Evolutionary conservation across 2,797 vertebrate genomes (phyloP).

Genomic region (Pipistrellus nathusii): DNA sequence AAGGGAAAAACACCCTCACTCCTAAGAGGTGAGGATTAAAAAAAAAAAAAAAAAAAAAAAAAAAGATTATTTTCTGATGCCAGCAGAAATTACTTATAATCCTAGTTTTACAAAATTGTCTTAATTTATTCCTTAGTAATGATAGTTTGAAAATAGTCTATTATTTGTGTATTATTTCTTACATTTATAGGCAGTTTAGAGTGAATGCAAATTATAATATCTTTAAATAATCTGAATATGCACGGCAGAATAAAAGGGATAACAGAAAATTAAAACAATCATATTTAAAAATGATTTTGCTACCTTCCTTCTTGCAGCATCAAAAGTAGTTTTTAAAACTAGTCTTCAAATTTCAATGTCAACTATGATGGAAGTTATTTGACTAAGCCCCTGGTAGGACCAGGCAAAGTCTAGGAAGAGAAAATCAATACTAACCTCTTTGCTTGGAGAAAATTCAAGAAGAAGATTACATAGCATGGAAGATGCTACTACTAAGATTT

Average conservation of each 20-base stretch:
- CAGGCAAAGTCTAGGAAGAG: background rate
- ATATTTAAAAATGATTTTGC: slow-evolving; percentile 16
- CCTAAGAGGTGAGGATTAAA: too few species aligned
- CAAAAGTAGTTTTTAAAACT: slow-evolving; percentile 53
- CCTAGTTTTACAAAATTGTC: slow-evolving; percentile 39
- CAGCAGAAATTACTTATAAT: slow-evolving; percentile 32
- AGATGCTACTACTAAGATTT: slow-evolving; percentile 98
- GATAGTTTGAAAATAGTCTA: slow-evolving; percentile 38
- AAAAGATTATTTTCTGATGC: slow-evolving; percentile 50
- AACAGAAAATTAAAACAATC: background rate
- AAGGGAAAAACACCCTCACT: too few species aligned
- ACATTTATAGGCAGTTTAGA: background rate
- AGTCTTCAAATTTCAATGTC: slow-evolving; percentile 39
- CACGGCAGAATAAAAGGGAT: slow-evolving; percentile 32
- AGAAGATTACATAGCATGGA: slow-evolving; percentile 99
- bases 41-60: background rate
- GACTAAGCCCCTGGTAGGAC: slow-evolving; percentile 12
- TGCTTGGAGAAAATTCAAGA: slow-evolving; percentile 99
- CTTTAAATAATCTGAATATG: slow-evolving; percentile 43
- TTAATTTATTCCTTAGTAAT: slow-evolving; percentile 31
- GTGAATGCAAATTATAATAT: background rate
- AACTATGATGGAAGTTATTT: slow-evolving; percentile 35
- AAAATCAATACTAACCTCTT: slow-evolving; percentile 92
- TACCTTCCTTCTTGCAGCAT: background rate
- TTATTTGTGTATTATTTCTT: slow-evolving; percentile 39